Percentiles rank a stretch among this genome's conserved stretches.
phyloP scores from a whole-genome alignment of 2,113 vertebrate genomes.

The Aspidoscelis tigris region DNA sequence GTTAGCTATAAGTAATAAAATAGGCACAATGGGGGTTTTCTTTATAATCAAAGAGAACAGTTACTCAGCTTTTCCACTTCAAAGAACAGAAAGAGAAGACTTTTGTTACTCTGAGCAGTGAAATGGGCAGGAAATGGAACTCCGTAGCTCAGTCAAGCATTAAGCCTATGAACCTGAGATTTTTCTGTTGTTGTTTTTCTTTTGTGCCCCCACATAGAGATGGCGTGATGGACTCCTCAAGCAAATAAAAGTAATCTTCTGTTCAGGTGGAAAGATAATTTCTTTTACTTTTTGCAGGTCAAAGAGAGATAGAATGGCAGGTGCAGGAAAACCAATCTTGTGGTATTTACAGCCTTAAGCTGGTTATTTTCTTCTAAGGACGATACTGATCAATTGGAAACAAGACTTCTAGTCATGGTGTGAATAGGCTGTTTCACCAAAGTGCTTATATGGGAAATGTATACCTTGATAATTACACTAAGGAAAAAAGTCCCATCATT shows the following conservation, averaged over 20 bases:
- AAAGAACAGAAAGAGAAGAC: constrained; percentile 79
- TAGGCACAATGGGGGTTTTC: constrained; percentile 79
- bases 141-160: constrained; percentile 74
- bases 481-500: not conserved
- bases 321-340: constrained; percentile 45
- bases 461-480: not conserved
- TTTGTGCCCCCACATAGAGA: constrained; percentile 41
- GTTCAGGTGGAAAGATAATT: constrained; percentile 44
- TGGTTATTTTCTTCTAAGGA: not conserved
- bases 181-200: constrained; percentile 40
- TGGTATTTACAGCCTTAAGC: not conserved
- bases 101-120: constrained; percentile 77
- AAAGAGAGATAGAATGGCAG: constrained; percentile 50
- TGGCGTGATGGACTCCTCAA: constrained; percentile 8
- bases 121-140: constrained; percentile 72
- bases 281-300: constrained; percentile 45
- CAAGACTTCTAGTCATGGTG: constrained; percentile 22
- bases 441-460: not conserved
- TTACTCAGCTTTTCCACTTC: constrained; percentile 82
- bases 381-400: not conserved
- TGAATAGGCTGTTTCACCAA: constrained; percentile 13
- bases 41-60: constrained; percentile 78
- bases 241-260: constrained; percentile 63
- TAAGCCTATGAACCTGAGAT: constrained; percentile 77
- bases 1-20: constrained; percentile 78